These are phyloP conservation scores for Cephalopholis sonnerati DNA, from an alignment of 2,113 vertebrate species.

Conservation along the genomic window DNA sequence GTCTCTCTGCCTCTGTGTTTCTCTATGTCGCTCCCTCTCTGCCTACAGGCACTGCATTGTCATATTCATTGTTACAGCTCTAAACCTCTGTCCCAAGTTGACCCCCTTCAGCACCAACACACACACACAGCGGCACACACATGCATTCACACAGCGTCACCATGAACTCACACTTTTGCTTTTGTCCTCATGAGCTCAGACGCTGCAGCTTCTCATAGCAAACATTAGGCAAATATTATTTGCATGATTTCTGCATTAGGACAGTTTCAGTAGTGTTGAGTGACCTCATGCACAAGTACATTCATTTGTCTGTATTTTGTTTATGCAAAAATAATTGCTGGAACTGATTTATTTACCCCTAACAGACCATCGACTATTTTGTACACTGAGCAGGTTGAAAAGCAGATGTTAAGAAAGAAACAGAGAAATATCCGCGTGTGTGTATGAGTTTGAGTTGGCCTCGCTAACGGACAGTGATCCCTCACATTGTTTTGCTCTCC, in stretches of 20 bases:
- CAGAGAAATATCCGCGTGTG: constrained; percentile 20
- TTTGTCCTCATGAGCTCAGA: constrained; percentile 16
- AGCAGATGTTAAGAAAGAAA: constrained; percentile 22
- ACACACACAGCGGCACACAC: background rate
- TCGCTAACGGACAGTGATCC: constrained; percentile 73
- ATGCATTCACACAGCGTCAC: background rate
- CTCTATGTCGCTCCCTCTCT: constrained; percentile 4
- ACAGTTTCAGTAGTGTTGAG: background rate
- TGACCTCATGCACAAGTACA: background rate
- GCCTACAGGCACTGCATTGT: constrained; percentile 55
- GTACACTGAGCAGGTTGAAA: constrained; percentile 4
- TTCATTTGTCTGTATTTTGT: constrained; percentile 45
- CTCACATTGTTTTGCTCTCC: constrained; percentile 70
- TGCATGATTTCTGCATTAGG: constrained; percentile 48
- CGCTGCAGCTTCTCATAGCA: constrained; percentile 26
- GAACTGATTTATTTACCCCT: background rate
- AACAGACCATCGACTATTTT: constrained; percentile 9
- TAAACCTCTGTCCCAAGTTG: constrained; percentile 66
- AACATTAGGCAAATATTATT: constrained; percentile 53
- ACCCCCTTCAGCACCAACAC: constrained; percentile 23
- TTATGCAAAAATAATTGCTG: constrained; percentile 14
- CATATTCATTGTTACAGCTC: constrained; percentile 66
- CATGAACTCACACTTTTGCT: background rate
- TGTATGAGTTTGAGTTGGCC: constrained; percentile 52
- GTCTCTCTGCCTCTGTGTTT: constrained; percentile 22